Conservation (phyloP, 1,140 invertebrate species). For the Triops longicaudatus region DNA sequence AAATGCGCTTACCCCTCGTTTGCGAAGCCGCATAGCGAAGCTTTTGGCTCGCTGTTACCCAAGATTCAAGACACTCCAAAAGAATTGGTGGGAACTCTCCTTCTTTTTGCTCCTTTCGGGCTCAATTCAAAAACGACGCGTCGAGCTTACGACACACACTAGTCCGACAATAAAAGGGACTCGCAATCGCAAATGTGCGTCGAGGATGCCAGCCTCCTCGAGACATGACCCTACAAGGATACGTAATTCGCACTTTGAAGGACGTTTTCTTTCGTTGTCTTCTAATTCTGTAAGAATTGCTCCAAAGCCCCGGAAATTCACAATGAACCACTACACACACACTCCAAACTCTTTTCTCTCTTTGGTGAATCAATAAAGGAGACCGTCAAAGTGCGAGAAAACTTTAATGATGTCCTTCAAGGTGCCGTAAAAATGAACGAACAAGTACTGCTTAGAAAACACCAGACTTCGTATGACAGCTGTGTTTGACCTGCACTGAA, state of each 20-base stretch:
- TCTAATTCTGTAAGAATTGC: background rate
- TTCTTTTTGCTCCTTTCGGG: background rate
- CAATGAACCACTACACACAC: background rate
- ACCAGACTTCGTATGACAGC: no score
- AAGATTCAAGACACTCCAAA: conserved; percentile 3
- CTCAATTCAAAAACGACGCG: background rate
- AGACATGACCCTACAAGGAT: background rate
- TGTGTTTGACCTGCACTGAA: background rate
- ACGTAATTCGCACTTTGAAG: background rate
- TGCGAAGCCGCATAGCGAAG: background rate
- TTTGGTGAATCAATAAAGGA: background rate
- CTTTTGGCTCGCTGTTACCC: background rate
- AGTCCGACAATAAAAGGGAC: background rate
- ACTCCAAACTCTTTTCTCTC: background rate
- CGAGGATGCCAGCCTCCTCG: background rate
- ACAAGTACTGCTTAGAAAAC: no score
- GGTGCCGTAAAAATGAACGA: no score
- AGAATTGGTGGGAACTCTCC: no score
- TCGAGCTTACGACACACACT: background rate
- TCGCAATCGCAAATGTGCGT: conserved; percentile 9
- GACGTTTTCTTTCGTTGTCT: background rate
- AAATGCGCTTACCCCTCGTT: background rate
- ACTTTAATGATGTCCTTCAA: no score
- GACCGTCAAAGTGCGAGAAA: background rate
- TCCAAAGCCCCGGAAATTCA: background rate